A percentile compares a stretch with the other conserved stretches of the same genome.
Conservation (phyloP, 2,888 invertebrate species). For the Morpho achilles region DNA sequence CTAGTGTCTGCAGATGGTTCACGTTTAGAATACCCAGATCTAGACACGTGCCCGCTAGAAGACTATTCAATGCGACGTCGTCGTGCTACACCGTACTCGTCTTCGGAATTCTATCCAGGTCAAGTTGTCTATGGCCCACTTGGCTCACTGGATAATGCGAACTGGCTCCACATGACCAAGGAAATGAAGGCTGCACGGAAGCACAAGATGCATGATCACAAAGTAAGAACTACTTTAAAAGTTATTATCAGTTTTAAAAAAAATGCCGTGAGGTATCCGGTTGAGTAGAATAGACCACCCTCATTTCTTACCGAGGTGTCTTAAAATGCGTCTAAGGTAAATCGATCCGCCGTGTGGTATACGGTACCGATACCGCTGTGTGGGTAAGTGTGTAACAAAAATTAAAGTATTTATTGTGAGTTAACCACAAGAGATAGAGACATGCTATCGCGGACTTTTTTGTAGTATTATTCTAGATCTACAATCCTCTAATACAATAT, state of each 20-base stretch:
- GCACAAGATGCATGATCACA: conserved; percentile 78
- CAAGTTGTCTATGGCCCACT: conserved; percentile 85
- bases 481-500: too few species aligned
- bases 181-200: conserved; percentile 83
- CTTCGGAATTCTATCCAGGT: conserved; percentile 70
- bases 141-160: conserved; percentile 86
- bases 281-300: too few species aligned
- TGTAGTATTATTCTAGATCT: too few species aligned
- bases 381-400: too few species aligned
- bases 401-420: too few species aligned
- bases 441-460: too few species aligned
- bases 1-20: conserved; percentile 83
- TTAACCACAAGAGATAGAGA: too few species aligned
- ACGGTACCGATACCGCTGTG: too few species aligned
- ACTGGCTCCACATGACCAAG: conserved; percentile 89
- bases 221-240: conserved; percentile 41
- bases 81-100: conserved; percentile 67
- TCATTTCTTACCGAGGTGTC: too few species aligned
- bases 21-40: conserved; percentile 81
- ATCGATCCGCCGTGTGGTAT: too few species aligned
- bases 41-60: conserved; percentile 84
- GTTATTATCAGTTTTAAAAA: not conserved
- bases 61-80: conserved; percentile 85
- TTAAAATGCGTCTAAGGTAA: too few species aligned
- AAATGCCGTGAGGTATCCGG: too few species aligned